Evolutionary conservation across 2,113 vertebrate genomes (phyloP), one percentile per base, ranked within the genome.

Genomic region (Zosterops borbonicus): DNA sequence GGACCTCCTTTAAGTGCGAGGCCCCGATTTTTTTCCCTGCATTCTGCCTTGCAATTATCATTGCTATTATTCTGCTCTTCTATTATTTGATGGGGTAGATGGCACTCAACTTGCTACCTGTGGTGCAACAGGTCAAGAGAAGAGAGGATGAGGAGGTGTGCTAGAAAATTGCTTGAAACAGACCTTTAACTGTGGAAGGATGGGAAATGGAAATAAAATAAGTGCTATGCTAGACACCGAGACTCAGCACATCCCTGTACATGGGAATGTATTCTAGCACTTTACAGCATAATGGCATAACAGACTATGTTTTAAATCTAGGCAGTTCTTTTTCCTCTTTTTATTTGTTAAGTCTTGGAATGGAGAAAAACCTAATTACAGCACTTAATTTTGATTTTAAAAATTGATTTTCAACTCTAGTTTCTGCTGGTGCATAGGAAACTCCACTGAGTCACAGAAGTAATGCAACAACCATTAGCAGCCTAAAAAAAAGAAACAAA

Each of bases 341-440:
- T 94, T 92, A 94, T 92, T 96, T 87, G 52, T 87, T 95, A 91
- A 60, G 50, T 73, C 85, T 94, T 67, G 29, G 44, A 92, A 69
- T 33, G 77, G 91, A 97, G 93, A 87, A 82, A 92, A 79, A 95
- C 56, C 74, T 97, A 95, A 97, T 94, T 83, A 91, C 29, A 25
- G 94, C 68, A 96, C 80, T 97, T 97, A 97, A 96, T 98, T 98
- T 96, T 97, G 62, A 97, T 97, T 96, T 98, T 75, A 94, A 77
- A 97, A 97, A 96, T 97, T 96, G 95, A 97, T 96, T 97, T 97
- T 96, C 85, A 94, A 83, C 68, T 98, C 82, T 83, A 81, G 69
- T 93, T 97, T 97, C 86, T 97, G 94, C 87, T 97, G 74, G 62
- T 96, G 81, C 85, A 75, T 87, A 94, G 88, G 86, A 94, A 96